phyloP scores from a whole-genome alignment of 30 jellyfish, hydroid and myxozoan species.

The Catostylus mosaicus region DNA sequence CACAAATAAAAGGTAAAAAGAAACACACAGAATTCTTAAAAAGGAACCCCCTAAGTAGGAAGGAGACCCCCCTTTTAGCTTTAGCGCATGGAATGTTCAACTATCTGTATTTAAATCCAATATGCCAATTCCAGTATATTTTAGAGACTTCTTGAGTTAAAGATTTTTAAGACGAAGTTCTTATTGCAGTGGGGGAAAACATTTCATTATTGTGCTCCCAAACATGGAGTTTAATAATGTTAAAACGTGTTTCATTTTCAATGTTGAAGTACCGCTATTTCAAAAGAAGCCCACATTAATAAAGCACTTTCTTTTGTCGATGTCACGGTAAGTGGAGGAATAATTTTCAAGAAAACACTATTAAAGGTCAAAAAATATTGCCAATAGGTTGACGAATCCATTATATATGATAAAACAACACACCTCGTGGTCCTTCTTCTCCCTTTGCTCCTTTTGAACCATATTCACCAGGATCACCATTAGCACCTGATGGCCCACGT shows the following conservation, averaged over 20 bases:
- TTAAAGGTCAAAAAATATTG: background rate
- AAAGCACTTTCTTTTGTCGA: no score
- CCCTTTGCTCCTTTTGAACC: slow-evolving; percentile 79
- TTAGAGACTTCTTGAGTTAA: no score
- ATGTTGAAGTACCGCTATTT: background rate
- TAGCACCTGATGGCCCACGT: slow-evolving; percentile 29
- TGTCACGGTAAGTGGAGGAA: background rate
- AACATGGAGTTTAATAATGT: no score
- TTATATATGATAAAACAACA: background rate
- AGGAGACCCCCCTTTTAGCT: background rate
- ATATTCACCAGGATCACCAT: slow-evolving; percentile 63
- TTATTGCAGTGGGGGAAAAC: no score
- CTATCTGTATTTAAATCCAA: no score
- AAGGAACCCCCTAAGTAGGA: background rate
- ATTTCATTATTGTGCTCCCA: no score
- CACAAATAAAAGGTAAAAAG: background rate
- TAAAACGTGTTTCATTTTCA: background rate
- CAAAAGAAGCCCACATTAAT: no score
- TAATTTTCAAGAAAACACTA: background rate
- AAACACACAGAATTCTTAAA: background rate
- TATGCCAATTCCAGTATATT: no score
- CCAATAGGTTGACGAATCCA: background rate
- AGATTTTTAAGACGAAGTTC: no score
- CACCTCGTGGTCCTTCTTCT: slow-evolving; percentile 76
- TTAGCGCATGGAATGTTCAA: no score